phyloP scores from a whole-genome alignment of 1,140 invertebrate genomes.

The Sminthurinus signatus region DNA sequence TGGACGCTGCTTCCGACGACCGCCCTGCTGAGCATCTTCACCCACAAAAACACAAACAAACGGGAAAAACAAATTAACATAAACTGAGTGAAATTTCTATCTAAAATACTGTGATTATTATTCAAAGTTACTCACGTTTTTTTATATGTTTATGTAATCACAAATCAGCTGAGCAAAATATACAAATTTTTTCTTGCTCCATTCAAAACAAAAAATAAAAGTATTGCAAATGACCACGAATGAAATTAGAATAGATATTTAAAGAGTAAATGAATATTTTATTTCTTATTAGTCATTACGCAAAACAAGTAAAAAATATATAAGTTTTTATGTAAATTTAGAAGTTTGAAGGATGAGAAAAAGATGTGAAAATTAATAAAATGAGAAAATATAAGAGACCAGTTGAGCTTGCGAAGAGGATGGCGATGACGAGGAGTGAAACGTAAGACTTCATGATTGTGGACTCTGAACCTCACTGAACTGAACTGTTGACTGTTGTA shows the following conservation, averaged over 20 bases:
- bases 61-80: background rate
- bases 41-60: background rate
- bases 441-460: conserved; percentile 21
- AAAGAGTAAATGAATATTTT: background rate
- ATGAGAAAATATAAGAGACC: background rate
- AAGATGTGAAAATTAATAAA: background rate
- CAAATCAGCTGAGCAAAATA: background rate
- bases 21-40: background rate
- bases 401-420: background rate
- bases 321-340: background rate
- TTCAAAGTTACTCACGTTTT: background rate
- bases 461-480: conserved; percentile 11
- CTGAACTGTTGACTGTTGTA: too few species aligned
- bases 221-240: too few species aligned
- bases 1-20: background rate
- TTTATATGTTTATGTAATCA: background rate
- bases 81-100: background rate
- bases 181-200: background rate
- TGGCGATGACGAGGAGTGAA: conserved; percentile 11
- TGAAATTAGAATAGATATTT: too few species aligned
- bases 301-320: too few species aligned
- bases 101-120: background rate
- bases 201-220: too few species aligned
- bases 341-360: background rate
- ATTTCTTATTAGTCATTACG: background rate